phyloP scores from a whole-genome alignment of 64 coral and sea anemone genomes.

The Montipora cactus region DNA sequence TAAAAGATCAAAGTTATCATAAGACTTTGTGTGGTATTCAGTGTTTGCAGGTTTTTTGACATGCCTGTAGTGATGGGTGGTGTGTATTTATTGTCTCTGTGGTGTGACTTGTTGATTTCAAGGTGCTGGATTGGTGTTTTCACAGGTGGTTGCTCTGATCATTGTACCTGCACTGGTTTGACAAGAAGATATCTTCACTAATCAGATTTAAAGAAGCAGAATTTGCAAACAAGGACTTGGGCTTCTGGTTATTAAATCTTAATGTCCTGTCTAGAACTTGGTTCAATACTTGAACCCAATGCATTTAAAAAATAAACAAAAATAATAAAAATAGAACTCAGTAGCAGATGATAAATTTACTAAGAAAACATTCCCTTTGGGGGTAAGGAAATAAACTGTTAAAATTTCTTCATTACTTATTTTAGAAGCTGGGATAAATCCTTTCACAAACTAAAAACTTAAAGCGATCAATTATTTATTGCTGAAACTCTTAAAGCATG shows the following conservation, averaged over 20 bases:
- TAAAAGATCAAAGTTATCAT: background rate
- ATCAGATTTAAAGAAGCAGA: constrained; percentile 37
- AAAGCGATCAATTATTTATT: constrained; percentile 86
- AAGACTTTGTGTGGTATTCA: background rate
- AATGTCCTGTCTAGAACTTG: constrained; percentile 35
- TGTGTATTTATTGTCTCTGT: background rate
- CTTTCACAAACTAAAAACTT: constrained; percentile 54
- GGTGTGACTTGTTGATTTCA: background rate
- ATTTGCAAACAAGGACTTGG: constrained; percentile 45
- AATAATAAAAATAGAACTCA: background rate
- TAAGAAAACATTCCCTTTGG: background rate
- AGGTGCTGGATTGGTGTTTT: background rate
- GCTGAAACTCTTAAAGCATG: constrained; percentile 67
- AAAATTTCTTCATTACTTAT: background rate
- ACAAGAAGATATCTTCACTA: constrained; percentile 37
- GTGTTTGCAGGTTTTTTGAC: background rate
- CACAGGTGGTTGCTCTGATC: constrained; percentile 9
- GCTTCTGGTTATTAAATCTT: constrained; percentile 50
- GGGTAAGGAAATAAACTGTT: background rate
- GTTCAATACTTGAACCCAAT: constrained; percentile 36
- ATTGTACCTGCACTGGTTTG: constrained; percentile 48
- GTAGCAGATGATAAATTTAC: background rate
- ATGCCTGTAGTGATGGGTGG: background rate
- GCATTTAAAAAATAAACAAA: constrained; percentile 13
- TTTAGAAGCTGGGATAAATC: background rate